phyloP scores from a whole-genome alignment of 2,113 vertebrate genomes.

The Pelusios castaneus region DNA sequence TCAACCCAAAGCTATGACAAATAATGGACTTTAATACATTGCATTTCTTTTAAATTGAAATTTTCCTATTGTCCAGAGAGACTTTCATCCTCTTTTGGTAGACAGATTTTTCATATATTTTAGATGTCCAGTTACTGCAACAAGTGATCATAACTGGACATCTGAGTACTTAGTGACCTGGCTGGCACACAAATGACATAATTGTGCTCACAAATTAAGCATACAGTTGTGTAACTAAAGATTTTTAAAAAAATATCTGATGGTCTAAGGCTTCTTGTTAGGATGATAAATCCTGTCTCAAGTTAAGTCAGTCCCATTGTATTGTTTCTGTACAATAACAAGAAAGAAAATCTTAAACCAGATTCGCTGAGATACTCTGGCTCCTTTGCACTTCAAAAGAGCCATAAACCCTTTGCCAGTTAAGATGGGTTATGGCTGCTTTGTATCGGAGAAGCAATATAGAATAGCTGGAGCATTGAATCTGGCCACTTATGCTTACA shows the following conservation, averaged over 20 bases:
- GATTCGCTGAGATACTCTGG: neutral
- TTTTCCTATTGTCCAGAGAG: neutral
- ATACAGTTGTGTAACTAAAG: neutral
- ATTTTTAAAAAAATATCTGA: neutral
- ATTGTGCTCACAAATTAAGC: neutral
- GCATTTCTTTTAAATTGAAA: slow-evolving; percentile 4
- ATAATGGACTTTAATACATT: slow-evolving; percentile 2
- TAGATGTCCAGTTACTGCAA: neutral
- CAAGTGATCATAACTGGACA: neutral
- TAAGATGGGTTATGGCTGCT: neutral
- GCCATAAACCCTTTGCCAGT: neutral
- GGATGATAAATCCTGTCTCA: neutral
- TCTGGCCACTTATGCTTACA: neutral
- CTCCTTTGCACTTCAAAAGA: neutral
- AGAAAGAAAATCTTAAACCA: neutral
- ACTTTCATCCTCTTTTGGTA: neutral
- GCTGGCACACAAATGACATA: neutral
- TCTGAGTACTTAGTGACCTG: neutral
- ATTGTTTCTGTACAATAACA: neutral
- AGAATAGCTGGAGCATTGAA: neutral
- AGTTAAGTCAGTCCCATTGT: neutral
- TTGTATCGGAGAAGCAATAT: neutral
- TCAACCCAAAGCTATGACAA: neutral
- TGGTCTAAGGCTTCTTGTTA: neutral
- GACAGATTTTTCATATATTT: neutral